These are phyloP conservation scores for Lasioglossum leucozonium DNA, from an alignment of 2,888 invertebrate genomes.

Conservation along the genomic window DNA sequence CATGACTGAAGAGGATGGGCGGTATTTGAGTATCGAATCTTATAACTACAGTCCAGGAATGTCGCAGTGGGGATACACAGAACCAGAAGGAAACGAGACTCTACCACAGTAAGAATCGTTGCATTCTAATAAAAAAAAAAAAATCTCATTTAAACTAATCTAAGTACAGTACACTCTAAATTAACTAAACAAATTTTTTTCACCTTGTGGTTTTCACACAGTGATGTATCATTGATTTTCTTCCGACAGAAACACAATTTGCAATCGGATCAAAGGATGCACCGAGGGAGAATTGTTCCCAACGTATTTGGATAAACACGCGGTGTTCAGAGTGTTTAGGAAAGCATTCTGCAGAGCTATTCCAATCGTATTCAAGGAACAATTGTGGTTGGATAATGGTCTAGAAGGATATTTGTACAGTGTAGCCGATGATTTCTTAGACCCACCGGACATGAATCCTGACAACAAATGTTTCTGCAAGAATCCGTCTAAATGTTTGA, in stretches of 20 bases:
- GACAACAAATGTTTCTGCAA: constrained; percentile 89
- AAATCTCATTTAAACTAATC: too few species aligned
- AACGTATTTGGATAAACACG: constrained; percentile 86
- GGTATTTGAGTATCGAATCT: constrained; percentile 79
- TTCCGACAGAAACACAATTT: constrained; percentile 85
- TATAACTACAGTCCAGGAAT: constrained; percentile 88
- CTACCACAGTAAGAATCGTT: constrained; percentile 73
- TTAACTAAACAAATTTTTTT: too few species aligned
- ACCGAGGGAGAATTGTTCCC: constrained; percentile 92
- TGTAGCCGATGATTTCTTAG: constrained; percentile 87
- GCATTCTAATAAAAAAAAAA: not conserved
- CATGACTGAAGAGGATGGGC: constrained; percentile 77
- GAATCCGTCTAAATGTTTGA: constrained; percentile 85
- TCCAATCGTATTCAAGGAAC: constrained; percentile 85
- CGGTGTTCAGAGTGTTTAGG: constrained; percentile 88
- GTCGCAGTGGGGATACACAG: constrained; percentile 88
- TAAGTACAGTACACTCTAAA: too few species aligned
- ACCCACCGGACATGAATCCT: constrained; percentile 85
- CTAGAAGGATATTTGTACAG: constrained; percentile 87
- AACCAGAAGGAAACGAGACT: constrained; percentile 77
- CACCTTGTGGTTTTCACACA: too few species aligned
- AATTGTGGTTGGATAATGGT: constrained; percentile 84
- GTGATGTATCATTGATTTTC: not conserved
- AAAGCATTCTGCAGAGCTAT: constrained; percentile 91
- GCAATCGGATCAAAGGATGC: constrained; percentile 89